Base-by-base conservation (phyloP, 2,888 invertebrate genomes). In the Lochmaea capreae region DNA sequence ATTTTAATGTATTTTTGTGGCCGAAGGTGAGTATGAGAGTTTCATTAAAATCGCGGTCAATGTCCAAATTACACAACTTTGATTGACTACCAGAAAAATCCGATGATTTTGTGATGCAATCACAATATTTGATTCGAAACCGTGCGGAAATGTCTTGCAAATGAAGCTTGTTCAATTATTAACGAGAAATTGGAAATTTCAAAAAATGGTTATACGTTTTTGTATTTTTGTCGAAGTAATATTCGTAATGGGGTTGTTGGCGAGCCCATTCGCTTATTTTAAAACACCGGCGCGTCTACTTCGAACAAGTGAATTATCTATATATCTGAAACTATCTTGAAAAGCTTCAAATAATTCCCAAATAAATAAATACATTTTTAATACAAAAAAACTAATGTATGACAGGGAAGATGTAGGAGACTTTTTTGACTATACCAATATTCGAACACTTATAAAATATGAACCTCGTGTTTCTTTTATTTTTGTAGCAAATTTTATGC, bases 1-100 rank as follows among this genome's bases (percentile, higher is more conserved):
- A 84, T 84, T 71, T 84, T 84, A 84, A 85, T 84, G 84, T 81
- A 84, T 85, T 84, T 85, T 84, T 84, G 85, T 79, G 83, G 84
- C 80, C 75, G 80, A 83, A 83, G 83, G 83, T 82, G 83, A 79
- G 82, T 80, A 78, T 78, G 82, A 82, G 81, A 80, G 82, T 82
- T 84, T 83, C 83, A 84, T 84, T 84, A 82, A 82, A 83, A 83
- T 81, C 82, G 84, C 78, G 84, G 84, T 84, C 78, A 78, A 65
- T 78, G 76, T 79, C 81, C 77, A 82, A 83, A 82, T 83, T 81
- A 78, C 82, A 75, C 78, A 81, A 83, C 81, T 83, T 81, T 83
- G 83, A 84, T 83, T 81, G 82, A 82, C 81, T 80, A 78, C 79
- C 76, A 78, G 73, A 75, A 75, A 75, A 75, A 69, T 72, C 57